Evolutionary conservation across 2,888 invertebrate genomes (phyloP), one percentile per base, ranked within the genome.

Genomic region (Patella pellucida): DNA sequence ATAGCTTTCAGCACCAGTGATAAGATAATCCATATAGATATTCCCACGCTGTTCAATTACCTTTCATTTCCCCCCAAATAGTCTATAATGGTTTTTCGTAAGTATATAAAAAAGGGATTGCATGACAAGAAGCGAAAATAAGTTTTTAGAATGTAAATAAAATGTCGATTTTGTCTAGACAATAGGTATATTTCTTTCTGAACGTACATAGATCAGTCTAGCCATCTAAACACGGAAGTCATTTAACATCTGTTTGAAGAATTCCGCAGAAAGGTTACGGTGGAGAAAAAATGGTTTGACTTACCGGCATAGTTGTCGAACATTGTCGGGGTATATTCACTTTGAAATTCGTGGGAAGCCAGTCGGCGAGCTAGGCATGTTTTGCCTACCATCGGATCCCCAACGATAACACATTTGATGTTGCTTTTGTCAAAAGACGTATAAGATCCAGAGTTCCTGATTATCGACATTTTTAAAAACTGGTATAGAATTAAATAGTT

Each of bases 291-390:
- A 56, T 31, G 41, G 31, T 67, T 70, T 52, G 56, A 75, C 78
- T 78, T 83, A 87, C 87, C 85, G 73, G 85, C 85, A 80, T 84
- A 87, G 77, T 86, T 87, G 76, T 86, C 87, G 72, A 87, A 86
- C 69, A 85, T 78, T 0, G 87, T 87, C 9, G 87, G 87, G 41
- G 78, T 82, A 72, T 87, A 87, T 70, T 85, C 85, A 56, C 80
- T 79, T 23, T 80, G 84, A 73, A 85, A 86, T 5, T 82, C 84
- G 62, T 84, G 77, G 3, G 84, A 79, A 11, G 87, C 83, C 15
- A 87, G 77, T 52, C 86, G 76, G 19, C 82, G 77, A 14, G 86
- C 85, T 41, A 87, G 76, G 70, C 83, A 82, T 12, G 84, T 82
- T 74, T 87, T 87, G 16, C 87, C 87, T 54, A 85, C 85, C 68